Evolutionary conservation across 2,797 vertebrate genomes (phyloP).

Genomic region (Gila robusta): DNA sequence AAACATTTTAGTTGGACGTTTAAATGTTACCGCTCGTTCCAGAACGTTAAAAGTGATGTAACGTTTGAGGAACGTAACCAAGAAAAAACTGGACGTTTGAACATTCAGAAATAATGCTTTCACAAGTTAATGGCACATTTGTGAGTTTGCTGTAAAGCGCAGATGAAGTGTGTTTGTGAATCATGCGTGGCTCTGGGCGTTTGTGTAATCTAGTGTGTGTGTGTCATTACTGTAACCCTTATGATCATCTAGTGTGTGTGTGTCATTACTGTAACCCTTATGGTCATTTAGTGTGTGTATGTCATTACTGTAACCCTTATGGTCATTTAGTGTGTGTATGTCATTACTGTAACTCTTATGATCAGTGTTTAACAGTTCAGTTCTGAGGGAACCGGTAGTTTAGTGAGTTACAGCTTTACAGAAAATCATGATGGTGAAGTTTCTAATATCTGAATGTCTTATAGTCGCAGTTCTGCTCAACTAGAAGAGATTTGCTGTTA

Average conservation of each 20-base stretch:
- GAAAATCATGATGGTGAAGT: background rate
- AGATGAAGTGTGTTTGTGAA: background rate
- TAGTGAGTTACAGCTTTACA: background rate
- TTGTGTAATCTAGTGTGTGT: conserved; percentile 5
- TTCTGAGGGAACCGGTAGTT: background rate
- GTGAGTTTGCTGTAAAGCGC: background rate
- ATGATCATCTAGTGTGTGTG: too few relatives aligned
- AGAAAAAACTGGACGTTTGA: background rate
- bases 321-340: background rate
- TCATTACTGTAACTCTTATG: background rate
- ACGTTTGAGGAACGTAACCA: too few relatives aligned
- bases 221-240: background rate
- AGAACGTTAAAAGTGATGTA: too few relatives aligned
- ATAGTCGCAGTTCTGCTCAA: too few relatives aligned
- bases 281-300: too few relatives aligned
- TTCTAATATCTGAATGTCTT: background rate
- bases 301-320: background rate
- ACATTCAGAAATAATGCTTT: background rate
- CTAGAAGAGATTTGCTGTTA: too few relatives aligned
- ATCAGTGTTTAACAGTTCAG: background rate
- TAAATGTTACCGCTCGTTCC: too few relatives aligned
- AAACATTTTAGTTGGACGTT: too few relatives aligned
- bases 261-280: too few relatives aligned
- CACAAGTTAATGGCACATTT: too few relatives aligned
- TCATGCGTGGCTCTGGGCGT: background rate